A percentile compares a stretch with the other conserved stretches of the same genome.
Conservation (phyloP, 30 jellyfish, hydroid and myxozoan genomes). For the Hydractinia echinata region DNA sequence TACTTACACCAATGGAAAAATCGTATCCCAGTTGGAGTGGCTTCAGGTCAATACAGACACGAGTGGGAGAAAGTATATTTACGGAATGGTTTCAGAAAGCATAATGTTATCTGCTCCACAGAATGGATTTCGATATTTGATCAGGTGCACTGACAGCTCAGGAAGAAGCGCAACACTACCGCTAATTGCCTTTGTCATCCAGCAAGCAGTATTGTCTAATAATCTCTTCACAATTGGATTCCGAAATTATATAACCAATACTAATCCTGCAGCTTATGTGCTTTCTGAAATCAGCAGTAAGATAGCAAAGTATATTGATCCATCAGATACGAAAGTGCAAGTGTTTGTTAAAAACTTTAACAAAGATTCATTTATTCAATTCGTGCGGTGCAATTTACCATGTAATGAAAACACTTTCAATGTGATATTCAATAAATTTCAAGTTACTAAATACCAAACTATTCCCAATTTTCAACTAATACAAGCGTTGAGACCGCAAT, state of each 20-base stretch:
- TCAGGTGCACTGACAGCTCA: constrained; percentile 76
- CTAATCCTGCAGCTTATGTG: constrained; percentile 38
- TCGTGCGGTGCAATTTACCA: constrained; percentile 49
- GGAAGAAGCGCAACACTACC: constrained; percentile 72
- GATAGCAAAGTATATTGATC: constrained; percentile 5
- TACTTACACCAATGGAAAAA: constrained; percentile 55
- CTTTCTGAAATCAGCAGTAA: not conserved
- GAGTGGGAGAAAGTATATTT: constrained; percentile 39
- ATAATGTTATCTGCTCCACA: constrained; percentile 47
- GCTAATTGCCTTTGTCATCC: constrained; percentile 27
- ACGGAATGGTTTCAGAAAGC: constrained; percentile 72
- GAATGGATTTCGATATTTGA: constrained; percentile 38
- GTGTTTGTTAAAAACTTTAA: constrained; percentile 36
- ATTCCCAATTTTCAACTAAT: constrained; percentile 49
- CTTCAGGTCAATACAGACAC: constrained; percentile 37
- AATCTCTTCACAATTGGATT: constrained; percentile 53
- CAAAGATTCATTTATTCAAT: constrained; percentile 33
- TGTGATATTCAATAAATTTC: constrained; percentile 43
- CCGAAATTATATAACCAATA: constrained; percentile 19
- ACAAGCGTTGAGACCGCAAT: constrained; percentile 54
- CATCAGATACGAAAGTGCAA: not conserved
- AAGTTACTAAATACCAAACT: constrained; percentile 32
- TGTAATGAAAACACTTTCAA: constrained; percentile 50
- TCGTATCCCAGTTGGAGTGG: constrained; percentile 67
- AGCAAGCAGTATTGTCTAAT: constrained; percentile 26